A percentile compares a stretch with the other conserved stretches of the same genome.
Conservation (phyloP, 2,888 invertebrate genomes). For the Neuroscelio doddi region DNA sequence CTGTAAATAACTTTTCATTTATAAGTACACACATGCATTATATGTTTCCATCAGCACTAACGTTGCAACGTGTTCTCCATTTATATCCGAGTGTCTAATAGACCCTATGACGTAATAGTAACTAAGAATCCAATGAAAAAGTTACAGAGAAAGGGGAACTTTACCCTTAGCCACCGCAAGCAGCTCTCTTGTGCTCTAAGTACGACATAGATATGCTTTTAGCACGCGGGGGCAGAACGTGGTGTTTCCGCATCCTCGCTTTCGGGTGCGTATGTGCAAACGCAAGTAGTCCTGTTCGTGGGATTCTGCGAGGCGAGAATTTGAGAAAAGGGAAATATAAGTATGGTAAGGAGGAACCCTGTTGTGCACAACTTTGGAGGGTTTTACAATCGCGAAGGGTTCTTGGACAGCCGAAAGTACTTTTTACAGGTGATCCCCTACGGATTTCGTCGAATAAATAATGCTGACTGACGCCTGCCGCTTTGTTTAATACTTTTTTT, state of each 20-base stretch:
- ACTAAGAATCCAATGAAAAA: slow-evolving; percentile 47
- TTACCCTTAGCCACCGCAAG: slow-evolving; percentile 24
- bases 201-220: slow-evolving; percentile 72
- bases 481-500: too few relatives aligned
- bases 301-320: slow-evolving; percentile 43
- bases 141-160: slow-evolving; percentile 44
- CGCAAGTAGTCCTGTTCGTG: slow-evolving; percentile 36
- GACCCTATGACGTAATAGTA: slow-evolving; percentile 35
- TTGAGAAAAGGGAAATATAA: slow-evolving; percentile 26
- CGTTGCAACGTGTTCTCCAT: slow-evolving; percentile 24
- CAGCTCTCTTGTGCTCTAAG: slow-evolving; percentile 48
- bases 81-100: slow-evolving; percentile 39
- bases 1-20: too few relatives aligned
- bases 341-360: slow-evolving; percentile 24
- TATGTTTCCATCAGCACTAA: slow-evolving; percentile 3
- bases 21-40: too few relatives aligned
- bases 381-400: slow-evolving; percentile 3
- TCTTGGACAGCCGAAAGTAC: slow-evolving; percentile 13
- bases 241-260: slow-evolving; percentile 63
- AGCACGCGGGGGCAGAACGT: slow-evolving; percentile 64
- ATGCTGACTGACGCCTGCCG: too few relatives aligned
- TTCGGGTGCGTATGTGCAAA: slow-evolving; percentile 46
- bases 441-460: too few relatives aligned
- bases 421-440: slow-evolving; percentile 37
- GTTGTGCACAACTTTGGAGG: slow-evolving; percentile 17